Conservation (phyloP, 1,140 invertebrate species). For the Ericerus pela region DNA sequence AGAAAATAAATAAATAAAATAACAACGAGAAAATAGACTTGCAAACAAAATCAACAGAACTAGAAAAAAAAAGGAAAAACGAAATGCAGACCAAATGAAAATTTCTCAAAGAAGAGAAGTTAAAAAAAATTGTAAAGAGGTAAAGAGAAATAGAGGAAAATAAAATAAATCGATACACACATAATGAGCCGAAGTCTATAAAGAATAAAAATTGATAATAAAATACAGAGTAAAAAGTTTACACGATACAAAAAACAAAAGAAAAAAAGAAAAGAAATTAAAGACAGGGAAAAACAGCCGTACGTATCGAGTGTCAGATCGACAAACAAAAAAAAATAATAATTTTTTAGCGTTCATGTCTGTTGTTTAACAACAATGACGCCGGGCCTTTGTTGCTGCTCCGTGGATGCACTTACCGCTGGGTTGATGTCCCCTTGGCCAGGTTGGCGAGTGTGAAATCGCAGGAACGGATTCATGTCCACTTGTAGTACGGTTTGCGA, state of each 20-base stretch:
- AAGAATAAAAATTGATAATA: neutral
- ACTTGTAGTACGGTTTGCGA: slow-evolving; percentile 31
- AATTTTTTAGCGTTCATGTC: slow-evolving; percentile 38
- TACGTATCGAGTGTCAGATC: neutral
- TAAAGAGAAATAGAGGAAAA: neutral
- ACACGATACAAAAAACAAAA: neutral
- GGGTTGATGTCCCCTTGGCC: slow-evolving; percentile 22
- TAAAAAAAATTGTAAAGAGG: neutral
- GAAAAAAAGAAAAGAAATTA: neutral
- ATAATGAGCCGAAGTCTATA: neutral
- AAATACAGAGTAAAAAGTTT: slow-evolving; percentile 8
- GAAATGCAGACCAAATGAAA: neutral
- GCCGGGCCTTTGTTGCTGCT: slow-evolving; percentile 57
- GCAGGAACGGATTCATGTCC: slow-evolving; percentile 47
- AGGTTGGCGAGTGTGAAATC: slow-evolving; percentile 35
- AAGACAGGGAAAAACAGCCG: neutral
- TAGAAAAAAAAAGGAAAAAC: neutral
- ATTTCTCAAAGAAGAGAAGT: neutral
- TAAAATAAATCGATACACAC: slow-evolving; percentile 4
- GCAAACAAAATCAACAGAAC: no score
- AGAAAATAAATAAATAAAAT: no score
- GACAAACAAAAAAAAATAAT: slow-evolving; percentile 1
- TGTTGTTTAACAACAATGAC: slow-evolving; percentile 72
- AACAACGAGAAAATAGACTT: no score
- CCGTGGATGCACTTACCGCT: slow-evolving; percentile 24